A percentile compares a stretch with the other conserved stretches of the same genome.
phyloP scores from a whole-genome alignment of 2,113 vertebrate genomes.

The Terrapene triunguis region DNA sequence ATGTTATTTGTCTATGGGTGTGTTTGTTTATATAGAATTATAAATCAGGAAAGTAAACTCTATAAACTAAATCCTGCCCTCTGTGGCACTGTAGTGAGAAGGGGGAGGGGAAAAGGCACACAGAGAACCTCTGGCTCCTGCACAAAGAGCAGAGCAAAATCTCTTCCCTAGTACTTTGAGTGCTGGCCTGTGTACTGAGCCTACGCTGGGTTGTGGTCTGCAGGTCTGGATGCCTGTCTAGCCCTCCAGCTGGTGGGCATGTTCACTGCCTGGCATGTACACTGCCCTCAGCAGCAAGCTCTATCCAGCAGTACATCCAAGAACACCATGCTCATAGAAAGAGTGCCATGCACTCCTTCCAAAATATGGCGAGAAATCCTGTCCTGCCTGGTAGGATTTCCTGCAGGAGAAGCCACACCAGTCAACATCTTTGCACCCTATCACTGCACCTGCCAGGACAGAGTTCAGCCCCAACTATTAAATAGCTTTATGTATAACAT shows the following conservation, averaged over 20 bases:
- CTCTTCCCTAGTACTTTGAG: background rate
- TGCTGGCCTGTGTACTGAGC: background rate
- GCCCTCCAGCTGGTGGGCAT: background rate
- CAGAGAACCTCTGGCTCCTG: constrained; percentile 12
- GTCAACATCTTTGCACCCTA: background rate
- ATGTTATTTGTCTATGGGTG: background rate
- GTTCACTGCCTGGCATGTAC: fast-evolving
- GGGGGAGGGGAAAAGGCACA: background rate
- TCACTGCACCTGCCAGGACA: background rate
- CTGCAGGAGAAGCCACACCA: fast-evolving
- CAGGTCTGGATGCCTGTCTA: background rate
- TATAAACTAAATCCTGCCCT: constrained; percentile 17
- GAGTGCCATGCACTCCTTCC: background rate
- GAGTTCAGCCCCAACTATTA: background rate
- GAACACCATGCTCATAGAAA: fast-evolving
- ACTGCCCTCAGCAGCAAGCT: background rate
- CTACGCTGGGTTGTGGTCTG: background rate
- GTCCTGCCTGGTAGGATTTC: background rate
- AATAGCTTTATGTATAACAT: background rate
- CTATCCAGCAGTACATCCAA: background rate
- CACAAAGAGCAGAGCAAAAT: constrained; percentile 22
- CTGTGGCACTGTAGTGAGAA: background rate
- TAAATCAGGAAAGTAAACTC: constrained; percentile 41
- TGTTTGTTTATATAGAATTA: constrained; percentile 55
- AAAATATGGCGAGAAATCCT: background rate